Percentiles rank a stretch among this genome's conserved stretches.
Evolutionary conservation across 2,888 invertebrate genomes (phyloP).

Genomic region (Lepidocyrtoides sp.): DNA sequence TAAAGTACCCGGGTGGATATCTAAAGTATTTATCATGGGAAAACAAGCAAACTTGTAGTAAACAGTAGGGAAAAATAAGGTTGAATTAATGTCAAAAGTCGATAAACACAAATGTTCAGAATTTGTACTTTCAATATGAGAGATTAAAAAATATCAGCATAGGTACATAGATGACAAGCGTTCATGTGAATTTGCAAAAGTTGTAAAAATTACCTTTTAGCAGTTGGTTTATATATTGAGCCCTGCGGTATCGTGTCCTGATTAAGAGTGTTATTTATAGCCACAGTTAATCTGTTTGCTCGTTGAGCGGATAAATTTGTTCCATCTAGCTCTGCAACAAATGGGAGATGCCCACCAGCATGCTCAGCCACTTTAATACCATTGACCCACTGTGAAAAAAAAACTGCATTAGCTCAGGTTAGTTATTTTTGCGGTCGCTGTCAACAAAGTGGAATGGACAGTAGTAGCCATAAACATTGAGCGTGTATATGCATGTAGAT

Average conservation of each 20-base stretch:
- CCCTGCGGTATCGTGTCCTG: slow-evolving; percentile 87
- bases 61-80: neutral
- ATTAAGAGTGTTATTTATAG: slow-evolving; percentile 36
- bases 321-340: slow-evolving; percentile 92
- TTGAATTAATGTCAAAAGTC: too few species aligned
- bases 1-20: slow-evolving; percentile 33
- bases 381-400: slow-evolving; percentile 91
- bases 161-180: too few species aligned
- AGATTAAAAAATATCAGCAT: neutral
- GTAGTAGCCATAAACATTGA: neutral
- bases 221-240: slow-evolving; percentile 69
- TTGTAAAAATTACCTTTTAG: neutral
- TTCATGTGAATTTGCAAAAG: too few species aligned
- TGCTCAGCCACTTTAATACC: slow-evolving; percentile 93
- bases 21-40: neutral
- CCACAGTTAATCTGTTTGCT: slow-evolving; percentile 94
- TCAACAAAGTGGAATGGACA: neutral
- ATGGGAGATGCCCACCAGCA: slow-evolving; percentile 98
- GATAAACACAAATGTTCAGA: too few species aligned
- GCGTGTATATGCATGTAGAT: neutral
- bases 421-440: neutral
- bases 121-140: neutral
- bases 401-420: slow-evolving; percentile 15
- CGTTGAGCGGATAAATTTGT: slow-evolving; percentile 90
- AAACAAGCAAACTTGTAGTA: neutral